These are phyloP conservation scores for Antennarius striatus DNA, from an alignment of 2,113 vertebrate genomes.

Conservation along the genomic window DNA sequence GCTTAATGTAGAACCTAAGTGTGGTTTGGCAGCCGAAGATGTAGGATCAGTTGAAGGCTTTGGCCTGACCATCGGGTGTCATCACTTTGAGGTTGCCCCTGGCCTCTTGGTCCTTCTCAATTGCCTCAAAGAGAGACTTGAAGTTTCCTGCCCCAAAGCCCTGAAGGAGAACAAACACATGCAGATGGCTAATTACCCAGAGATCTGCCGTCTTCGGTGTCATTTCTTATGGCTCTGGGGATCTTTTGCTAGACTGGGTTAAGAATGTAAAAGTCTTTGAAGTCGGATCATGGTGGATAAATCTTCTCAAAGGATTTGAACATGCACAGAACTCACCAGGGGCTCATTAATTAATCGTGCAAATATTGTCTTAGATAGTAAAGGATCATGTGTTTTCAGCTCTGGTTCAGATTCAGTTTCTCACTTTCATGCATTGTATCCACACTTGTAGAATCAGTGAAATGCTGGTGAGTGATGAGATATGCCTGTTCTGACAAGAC, in stretches of 20 bases:
- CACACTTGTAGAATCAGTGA: slow-evolving; percentile 46
- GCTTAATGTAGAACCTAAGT: slow-evolving; percentile 17
- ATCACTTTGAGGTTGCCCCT: slow-evolving; percentile 82
- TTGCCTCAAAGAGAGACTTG: slow-evolving; percentile 87
- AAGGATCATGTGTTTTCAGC: slow-evolving; percentile 53
- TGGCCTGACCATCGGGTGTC: slow-evolving; percentile 62
- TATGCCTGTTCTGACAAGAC: slow-evolving; percentile 68
- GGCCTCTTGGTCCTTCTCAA: slow-evolving; percentile 84
- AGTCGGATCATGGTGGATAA: slow-evolving; percentile 39
- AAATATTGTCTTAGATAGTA: slow-evolving; percentile 62
- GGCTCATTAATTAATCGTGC: slow-evolving; percentile 47
- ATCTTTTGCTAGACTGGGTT: slow-evolving; percentile 39
- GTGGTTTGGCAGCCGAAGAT: slow-evolving; percentile 13
- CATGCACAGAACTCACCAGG: slow-evolving; percentile 18
- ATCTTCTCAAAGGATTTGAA: neutral
- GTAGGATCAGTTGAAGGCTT: slow-evolving; percentile 70
- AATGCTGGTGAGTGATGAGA: slow-evolving; percentile 55
- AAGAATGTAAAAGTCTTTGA: slow-evolving; percentile 50
- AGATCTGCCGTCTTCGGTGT: slow-evolving; percentile 58
- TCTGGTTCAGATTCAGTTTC: slow-evolving; percentile 60
- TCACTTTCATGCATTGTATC: slow-evolving; percentile 68
- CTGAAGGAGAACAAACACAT: slow-evolving; percentile 68
- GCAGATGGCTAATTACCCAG: slow-evolving; percentile 56
- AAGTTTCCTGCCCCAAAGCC: slow-evolving; percentile 87
- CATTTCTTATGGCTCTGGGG: slow-evolving; percentile 53